Conservation (phyloP, 2,113 vertebrate genomes). For the Eretmochelys imbricata region DNA sequence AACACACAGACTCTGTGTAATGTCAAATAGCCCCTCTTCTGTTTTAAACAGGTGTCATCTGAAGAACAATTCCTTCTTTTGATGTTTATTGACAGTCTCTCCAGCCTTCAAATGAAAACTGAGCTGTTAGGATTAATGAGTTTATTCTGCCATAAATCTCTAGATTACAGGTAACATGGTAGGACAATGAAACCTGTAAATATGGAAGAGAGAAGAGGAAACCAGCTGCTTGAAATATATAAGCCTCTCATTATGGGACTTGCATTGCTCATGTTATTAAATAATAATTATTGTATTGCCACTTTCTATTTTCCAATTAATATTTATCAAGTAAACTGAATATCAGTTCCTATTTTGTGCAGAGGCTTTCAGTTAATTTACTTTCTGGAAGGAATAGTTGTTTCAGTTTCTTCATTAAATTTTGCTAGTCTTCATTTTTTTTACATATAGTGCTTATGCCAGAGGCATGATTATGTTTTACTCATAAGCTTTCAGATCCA, state of each 20-base stretch:
- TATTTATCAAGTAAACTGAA: constrained; percentile 55
- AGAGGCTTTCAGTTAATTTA: constrained; percentile 7
- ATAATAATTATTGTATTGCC: background rate
- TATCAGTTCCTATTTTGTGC: background rate
- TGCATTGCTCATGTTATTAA: constrained; percentile 37
- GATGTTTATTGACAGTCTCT: constrained; percentile 40
- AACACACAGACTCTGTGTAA: background rate
- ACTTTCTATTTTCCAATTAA: constrained; percentile 42
- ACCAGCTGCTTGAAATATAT: background rate
- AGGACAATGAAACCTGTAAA: constrained; percentile 57
- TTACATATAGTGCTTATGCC: background rate
- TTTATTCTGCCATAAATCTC: constrained; percentile 69
- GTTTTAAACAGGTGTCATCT: constrained; percentile 42
- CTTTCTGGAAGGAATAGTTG: background rate
- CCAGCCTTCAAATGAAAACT: constrained; percentile 49
- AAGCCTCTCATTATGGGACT: constrained; percentile 41
- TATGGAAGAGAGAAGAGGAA: constrained; percentile 17
- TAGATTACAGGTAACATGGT: constrained; percentile 30
- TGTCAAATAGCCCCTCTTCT: background rate
- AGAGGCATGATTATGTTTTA: background rate
- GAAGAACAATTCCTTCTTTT: constrained; percentile 43
- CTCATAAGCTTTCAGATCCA: background rate
- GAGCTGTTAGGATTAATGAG: constrained; percentile 53
- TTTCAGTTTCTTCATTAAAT: background rate
- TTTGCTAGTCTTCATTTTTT: background rate